A percentile compares a stretch with the other conserved stretches of the same genome.
Evolutionary conservation across 2,888 invertebrate species (phyloP).

Genomic region (Galerucella nymphaeae): DNA sequence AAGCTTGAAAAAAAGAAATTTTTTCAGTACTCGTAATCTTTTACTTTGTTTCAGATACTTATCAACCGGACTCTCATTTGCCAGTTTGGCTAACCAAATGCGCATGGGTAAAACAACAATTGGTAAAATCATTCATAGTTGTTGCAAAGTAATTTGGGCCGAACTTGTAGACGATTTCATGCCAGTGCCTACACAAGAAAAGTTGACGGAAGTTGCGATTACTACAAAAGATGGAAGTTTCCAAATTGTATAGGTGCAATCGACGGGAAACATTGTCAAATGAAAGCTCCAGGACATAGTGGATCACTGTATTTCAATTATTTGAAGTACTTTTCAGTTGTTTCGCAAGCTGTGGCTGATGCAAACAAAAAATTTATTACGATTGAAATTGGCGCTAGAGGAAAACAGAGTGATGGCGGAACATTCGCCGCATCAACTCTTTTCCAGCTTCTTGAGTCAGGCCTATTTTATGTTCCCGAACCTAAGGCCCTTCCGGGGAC

Average conservation of each 20-base stretch:
- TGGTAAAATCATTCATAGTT: slow-evolving; percentile 15
- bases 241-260: slow-evolving; percentile 25
- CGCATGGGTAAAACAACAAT: slow-evolving; percentile 13
- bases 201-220: neutral
- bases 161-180: slow-evolving; percentile 11
- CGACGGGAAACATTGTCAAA: slow-evolving; percentile 21
- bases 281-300: slow-evolving; percentile 6
- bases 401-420: slow-evolving; percentile 27
- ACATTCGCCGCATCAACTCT: slow-evolving; percentile 17
- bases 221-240: slow-evolving; percentile 9
- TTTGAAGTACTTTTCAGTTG: slow-evolving; percentile 19
- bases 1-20: no score
- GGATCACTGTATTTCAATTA: slow-evolving; percentile 22
- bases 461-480: slow-evolving; percentile 4
- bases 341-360: slow-evolving; percentile 19
- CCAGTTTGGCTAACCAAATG: slow-evolving; percentile 14
- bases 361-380: slow-evolving; percentile 20
- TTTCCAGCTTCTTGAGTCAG: slow-evolving; percentile 1
- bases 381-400: neutral
- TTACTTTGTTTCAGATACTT: slow-evolving; percentile 17
- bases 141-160: neutral
- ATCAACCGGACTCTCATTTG: slow-evolving; percentile 15
- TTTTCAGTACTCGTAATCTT: no score
- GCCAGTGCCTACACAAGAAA: slow-evolving; percentile 15
- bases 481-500: slow-evolving; percentile 12